A percentile compares a stretch with the other conserved stretches of the same genome.
Conservation (phyloP, 2,888 invertebrate genomes). For the Archaeoteleia sp. region DNA sequence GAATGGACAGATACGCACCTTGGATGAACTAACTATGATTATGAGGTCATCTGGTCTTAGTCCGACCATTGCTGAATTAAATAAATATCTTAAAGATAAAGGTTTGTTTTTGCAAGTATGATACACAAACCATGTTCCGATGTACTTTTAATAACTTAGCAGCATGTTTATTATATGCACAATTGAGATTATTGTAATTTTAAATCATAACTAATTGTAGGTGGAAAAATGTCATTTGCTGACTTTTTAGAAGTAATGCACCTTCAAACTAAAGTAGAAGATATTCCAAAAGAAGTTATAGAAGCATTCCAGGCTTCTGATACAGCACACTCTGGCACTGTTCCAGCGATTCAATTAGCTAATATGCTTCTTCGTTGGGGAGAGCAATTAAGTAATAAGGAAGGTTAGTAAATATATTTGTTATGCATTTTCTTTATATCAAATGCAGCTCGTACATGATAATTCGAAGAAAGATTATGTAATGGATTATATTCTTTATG, state of each 20-base stretch:
- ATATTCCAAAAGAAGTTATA: conserved; percentile 88
- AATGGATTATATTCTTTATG: no score
- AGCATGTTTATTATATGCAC: no score
- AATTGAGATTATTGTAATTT: conserved; percentile 11
- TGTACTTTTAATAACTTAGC: conserved; percentile 4
- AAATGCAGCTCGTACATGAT: background rate
- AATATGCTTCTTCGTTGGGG: conserved; percentile 94
- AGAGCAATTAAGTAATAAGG: conserved; percentile 83
- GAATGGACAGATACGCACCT: conserved; percentile 89
- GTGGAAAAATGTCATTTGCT: conserved; percentile 95
- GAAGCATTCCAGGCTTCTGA: conserved; percentile 94
- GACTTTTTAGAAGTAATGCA: conserved; percentile 97
- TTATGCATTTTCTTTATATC: conserved; percentile 16
- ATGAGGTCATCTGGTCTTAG: conserved; percentile 96
- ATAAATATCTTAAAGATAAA: conserved; percentile 86
- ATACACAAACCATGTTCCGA: conserved; percentile 53
- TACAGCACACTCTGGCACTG: conserved; percentile 81
- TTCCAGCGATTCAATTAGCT: conserved; percentile 88
- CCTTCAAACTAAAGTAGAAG: conserved; percentile 88
- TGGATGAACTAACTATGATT: conserved; percentile 93
- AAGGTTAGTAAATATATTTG: conserved; percentile 75
- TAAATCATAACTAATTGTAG: conserved; percentile 72
- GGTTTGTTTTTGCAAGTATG: conserved; percentile 60
- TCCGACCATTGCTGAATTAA: conserved; percentile 93
- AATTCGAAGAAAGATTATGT: background rate